Conservation (phyloP, 2,113 vertebrate genomes). For the Tupaia chinensis region DNA sequence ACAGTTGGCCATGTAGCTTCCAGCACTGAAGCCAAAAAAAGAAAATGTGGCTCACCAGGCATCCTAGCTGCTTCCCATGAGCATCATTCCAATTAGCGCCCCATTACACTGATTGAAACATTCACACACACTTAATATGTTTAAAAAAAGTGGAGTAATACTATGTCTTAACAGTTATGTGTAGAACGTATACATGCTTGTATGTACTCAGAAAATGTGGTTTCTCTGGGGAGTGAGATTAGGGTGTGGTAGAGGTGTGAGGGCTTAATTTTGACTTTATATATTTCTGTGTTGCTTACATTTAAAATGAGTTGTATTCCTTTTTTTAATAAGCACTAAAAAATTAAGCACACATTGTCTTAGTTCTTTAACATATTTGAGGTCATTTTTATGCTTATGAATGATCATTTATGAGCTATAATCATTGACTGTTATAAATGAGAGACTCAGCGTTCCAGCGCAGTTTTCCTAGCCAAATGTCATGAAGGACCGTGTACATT, state of each 20-base stretch:
- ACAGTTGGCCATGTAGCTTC: no score
- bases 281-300: slow-evolving; percentile 8
- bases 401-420: neutral
- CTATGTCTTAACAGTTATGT: neutral
- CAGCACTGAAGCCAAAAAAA: neutral
- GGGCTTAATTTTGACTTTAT: slow-evolving; percentile 9
- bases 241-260: neutral
- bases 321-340: neutral
- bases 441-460: neutral
- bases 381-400: neutral
- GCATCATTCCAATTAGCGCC: neutral
- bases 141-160: neutral
- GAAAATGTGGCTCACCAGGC: neutral
- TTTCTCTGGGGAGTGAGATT: neutral
- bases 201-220: neutral
- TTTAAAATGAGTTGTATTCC: neutral
- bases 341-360: neutral
- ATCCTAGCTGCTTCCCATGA: neutral
- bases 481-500: neutral
- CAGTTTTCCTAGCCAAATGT: neutral
- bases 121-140: neutral
- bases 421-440: neutral
- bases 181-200: neutral
- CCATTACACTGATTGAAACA: neutral
- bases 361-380: neutral